Conservation (phyloP, 2,888 invertebrate genomes). For the Frankliniella fusca region DNA sequence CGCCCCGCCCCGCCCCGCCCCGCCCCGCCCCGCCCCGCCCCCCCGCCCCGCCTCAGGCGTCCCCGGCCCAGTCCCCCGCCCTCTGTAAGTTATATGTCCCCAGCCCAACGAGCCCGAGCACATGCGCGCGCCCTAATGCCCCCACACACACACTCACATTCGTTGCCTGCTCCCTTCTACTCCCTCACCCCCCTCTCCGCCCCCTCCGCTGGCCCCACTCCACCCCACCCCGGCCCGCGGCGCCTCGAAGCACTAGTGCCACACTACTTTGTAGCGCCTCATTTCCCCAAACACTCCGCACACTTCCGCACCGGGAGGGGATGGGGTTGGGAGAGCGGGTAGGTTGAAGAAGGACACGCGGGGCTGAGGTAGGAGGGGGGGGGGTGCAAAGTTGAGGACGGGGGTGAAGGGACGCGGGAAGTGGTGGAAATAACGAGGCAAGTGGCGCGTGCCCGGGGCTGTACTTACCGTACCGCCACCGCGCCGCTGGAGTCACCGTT, state of each 20-base stretch:
- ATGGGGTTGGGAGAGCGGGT: background rate
- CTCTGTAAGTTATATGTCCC: no score
- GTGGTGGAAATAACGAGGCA: background rate
- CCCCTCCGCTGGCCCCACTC: background rate
- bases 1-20: background rate
- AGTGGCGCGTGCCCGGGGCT: background rate
- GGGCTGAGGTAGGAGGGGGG: background rate
- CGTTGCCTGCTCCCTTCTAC: background rate
- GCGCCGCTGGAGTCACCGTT: no score
- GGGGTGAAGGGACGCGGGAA: no score
- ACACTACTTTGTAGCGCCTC: conserved; percentile 13
- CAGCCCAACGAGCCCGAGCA: no score
- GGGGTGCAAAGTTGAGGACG: background rate
- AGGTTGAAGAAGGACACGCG: no score
- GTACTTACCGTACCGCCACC: background rate
- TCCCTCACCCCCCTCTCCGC: background rate
- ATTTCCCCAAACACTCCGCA: conserved; percentile 3
- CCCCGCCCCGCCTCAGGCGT: no score
- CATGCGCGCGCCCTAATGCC: no score
- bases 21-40: background rate
- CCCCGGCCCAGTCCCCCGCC: no score
- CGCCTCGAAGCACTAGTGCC: background rate
- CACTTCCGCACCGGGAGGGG: background rate
- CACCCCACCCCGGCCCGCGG: background rate
- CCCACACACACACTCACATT: background rate